Evolutionary conservation across 2,888 invertebrate species (phyloP), one percentile per base, ranked within the genome.

Genomic region (Nebria salina): DNA sequence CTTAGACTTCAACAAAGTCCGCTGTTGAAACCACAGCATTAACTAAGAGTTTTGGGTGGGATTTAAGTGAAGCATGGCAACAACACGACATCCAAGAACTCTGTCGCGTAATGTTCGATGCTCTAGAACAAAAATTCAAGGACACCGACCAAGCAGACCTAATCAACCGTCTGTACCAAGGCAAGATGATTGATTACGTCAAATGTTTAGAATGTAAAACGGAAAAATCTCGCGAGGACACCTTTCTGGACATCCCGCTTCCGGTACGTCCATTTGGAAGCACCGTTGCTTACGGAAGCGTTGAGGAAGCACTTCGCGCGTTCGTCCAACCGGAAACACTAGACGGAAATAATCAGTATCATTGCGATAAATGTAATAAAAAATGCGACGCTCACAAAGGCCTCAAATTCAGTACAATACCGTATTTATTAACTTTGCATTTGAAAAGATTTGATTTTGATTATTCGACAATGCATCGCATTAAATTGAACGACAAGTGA

Each of bases 21-120:
- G 94, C 96, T 0, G 93, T 96, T 11, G 96, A 96, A 88, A 97
- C 97, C 2, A 96, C 95, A 13, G 95, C 96, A 85, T 89, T 97
- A 82, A 97, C 97, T 0, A 92, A 92, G 83, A 96, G 96, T 87
- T 97, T 97, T 88, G 97, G 96, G 41, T 97, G 97, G 97, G 95
- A 95, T 86, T 94, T 95, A 66, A 94, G 94, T 82, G 95, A 96
- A 88, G 96, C 96, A 0, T 97, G 96, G 95, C 96, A 97, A 85
- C 97, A 97, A 86, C 97, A 97, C 86, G 97, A 97, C 87, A 96
- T 97, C 76, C 97, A 97, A 87, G 97, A 97, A 87, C 89, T 97
- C 78, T 96, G 95, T 86, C 91, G 96, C 72, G 95, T 97, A 8
- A 96, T 97, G 95, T 96, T 97, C 87, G 97, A 97, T 87, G 96